These are phyloP conservation scores for Camelus dromedarius DNA, from an alignment of 2,113 vertebrate species.

Conservation along the genomic window DNA sequence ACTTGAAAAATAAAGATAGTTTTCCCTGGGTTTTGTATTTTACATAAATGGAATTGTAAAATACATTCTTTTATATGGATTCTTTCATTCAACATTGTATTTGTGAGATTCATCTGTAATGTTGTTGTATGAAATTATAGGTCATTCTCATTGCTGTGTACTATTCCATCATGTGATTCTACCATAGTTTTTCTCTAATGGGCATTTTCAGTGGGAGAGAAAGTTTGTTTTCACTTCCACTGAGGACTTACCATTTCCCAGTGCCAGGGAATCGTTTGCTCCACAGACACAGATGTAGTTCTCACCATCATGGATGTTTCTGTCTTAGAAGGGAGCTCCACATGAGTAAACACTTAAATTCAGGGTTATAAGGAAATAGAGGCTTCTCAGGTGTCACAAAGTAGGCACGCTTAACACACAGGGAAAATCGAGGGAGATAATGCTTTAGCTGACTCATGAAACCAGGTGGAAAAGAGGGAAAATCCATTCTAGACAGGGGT, in stretches of 20 bases:
- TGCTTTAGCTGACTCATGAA: neutral
- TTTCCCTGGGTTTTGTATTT: slow-evolving; percentile 36
- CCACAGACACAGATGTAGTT: neutral
- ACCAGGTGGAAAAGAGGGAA: neutral
- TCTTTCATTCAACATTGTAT: neutral
- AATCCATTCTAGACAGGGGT: neutral
- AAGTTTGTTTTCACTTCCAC: neutral
- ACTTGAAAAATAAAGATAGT: slow-evolving; percentile 44
- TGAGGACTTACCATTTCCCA: neutral
- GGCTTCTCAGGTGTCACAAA: neutral
- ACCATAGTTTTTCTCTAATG: neutral
- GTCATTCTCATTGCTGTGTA: neutral
- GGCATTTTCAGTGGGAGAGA: neutral
- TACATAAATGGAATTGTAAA: slow-evolving; percentile 2
- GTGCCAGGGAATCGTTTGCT: neutral
- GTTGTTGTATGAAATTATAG: neutral
- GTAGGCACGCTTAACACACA: neutral
- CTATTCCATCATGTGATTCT: neutral
- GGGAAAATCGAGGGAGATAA: neutral
- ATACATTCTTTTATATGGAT: neutral
- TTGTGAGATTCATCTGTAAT: neutral
- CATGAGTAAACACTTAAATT: slow-evolving; percentile 12
- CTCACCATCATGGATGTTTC: neutral
- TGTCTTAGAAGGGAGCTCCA: neutral
- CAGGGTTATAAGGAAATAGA: neutral